Conservation (phyloP, 2,797 vertebrate genomes). For the Pteropus rufus region DNA sequence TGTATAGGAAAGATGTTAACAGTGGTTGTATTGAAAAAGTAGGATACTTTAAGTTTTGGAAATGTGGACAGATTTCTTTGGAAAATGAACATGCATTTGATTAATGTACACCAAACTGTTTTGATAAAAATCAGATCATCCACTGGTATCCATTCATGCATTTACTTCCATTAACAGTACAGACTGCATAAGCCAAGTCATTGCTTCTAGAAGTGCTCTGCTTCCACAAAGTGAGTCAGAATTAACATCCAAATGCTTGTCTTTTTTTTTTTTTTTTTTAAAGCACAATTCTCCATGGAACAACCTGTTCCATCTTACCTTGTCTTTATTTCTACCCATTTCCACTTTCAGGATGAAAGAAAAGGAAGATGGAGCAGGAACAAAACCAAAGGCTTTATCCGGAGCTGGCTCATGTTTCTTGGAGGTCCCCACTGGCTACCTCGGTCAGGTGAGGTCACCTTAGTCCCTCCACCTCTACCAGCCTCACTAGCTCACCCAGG, state of each 20-base stretch:
- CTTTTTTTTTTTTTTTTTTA: neutral
- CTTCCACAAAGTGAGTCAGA: neutral
- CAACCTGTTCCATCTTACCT: neutral
- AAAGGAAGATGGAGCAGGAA: neutral
- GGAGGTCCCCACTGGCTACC: neutral
- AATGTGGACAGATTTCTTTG: neutral
- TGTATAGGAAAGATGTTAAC: slow-evolving; percentile 1
- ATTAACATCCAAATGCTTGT: neutral
- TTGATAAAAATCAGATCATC: neutral
- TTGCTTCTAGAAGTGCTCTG: neutral
- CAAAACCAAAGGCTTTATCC: neutral
- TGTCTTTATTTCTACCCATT: neutral
- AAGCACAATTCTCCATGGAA: neutral
- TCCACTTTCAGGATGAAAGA: neutral
- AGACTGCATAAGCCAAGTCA: neutral
- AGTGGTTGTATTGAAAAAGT: neutral
- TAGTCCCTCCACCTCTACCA: neutral
- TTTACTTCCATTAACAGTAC: neutral
- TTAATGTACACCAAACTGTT: neutral
- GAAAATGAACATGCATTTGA: neutral
- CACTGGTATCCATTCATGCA: neutral
- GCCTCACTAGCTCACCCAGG: neutral
- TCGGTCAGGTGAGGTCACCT: neutral
- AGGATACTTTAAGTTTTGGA: neutral
- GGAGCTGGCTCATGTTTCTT: neutral